phyloP scores from a whole-genome alignment of 2,113 vertebrate species.

The Elaphurus davidianus region DNA sequence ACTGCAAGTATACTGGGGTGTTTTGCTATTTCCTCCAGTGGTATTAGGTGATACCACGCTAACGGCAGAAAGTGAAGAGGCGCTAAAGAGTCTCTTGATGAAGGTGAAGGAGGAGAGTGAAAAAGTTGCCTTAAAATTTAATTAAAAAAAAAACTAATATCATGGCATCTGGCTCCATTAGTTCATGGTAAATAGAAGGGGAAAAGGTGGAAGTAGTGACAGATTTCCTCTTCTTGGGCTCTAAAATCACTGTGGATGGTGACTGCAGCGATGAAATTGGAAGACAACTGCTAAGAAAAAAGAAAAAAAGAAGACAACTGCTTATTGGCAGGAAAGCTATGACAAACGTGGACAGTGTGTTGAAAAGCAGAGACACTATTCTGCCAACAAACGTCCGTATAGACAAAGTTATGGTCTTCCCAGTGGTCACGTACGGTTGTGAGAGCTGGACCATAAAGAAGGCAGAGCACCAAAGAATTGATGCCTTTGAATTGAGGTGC shows the following conservation, averaged over 20 bases:
- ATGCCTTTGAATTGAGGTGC: background rate
- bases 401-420: background rate
- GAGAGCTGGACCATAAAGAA: background rate
- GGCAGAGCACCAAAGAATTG: background rate
- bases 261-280: background rate
- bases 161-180: background rate
- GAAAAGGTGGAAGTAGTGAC: background rate
- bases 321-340: background rate
- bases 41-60: background rate
- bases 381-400: accelerated
- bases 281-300: background rate
- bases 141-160: background rate
- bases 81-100: background rate
- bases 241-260: background rate
- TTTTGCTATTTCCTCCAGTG: background rate
- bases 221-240: background rate
- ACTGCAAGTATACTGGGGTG: background rate
- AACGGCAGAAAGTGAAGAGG: background rate
- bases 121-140: background rate
- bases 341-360: background rate
- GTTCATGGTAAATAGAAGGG: background rate
- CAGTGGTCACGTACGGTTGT: background rate
- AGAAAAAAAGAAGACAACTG: background rate
- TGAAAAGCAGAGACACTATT: background rate
- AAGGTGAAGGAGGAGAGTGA: background rate